phyloP scores from a whole-genome alignment of 2,888 invertebrate species.

The Lypha dubia region DNA sequence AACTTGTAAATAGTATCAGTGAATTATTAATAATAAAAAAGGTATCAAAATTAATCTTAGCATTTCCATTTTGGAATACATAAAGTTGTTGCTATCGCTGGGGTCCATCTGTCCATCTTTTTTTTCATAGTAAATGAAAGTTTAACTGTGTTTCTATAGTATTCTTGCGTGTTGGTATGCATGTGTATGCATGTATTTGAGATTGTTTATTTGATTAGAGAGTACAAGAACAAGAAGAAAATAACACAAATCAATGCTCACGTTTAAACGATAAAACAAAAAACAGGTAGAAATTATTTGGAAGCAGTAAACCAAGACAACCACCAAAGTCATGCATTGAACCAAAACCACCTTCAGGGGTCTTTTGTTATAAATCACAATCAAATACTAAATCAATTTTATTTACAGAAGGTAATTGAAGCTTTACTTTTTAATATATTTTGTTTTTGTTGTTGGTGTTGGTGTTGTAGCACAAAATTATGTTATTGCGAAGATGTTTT shows the following conservation, averaged over 20 bases:
- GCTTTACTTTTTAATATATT: too few relatives aligned
- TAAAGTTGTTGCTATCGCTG: slow-evolving; percentile 1
- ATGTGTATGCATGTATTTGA: slow-evolving; percentile 7
- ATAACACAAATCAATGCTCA: slow-evolving; percentile 63
- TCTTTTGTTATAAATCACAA: slow-evolving; percentile 60
- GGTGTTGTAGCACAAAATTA: background rate
- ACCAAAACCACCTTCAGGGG: slow-evolving; percentile 18
- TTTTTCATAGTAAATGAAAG: slow-evolving; percentile 15
- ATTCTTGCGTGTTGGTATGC: background rate
- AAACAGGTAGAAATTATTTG: slow-evolving; percentile 35
- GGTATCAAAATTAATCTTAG: slow-evolving; percentile 29
- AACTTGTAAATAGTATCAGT: slow-evolving; percentile 18
- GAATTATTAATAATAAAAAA: slow-evolving; percentile 23
- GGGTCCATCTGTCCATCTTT: background rate
- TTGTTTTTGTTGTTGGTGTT: background rate
- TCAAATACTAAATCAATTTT: slow-evolving; percentile 67
- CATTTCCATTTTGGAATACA: slow-evolving; percentile 11
- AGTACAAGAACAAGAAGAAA: too few relatives aligned
- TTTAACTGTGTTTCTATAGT: background rate
- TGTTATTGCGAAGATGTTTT: background rate
- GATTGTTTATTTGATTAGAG: slow-evolving; percentile 57
- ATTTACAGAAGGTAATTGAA: slow-evolving; percentile 46
- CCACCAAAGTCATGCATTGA: slow-evolving; percentile 19
- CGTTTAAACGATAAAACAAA: slow-evolving; percentile 58
- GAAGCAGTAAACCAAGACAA: slow-evolving; percentile 8